These are phyloP conservation scores for Neoscelio sp. DNA, from an alignment of 2,888 invertebrate species.

Conservation along the genomic window DNA sequence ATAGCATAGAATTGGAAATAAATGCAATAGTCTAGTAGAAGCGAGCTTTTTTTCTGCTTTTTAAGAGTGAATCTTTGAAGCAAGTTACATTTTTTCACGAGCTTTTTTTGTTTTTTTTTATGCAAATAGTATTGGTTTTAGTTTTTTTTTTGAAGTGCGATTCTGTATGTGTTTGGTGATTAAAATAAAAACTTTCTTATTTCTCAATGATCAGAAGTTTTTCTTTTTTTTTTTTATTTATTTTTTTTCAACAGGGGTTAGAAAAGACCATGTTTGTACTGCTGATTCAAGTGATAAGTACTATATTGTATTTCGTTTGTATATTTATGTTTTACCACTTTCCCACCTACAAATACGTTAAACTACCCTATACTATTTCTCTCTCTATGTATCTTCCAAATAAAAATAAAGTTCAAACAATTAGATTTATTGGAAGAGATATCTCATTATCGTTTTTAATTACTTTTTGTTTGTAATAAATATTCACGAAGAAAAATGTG, in stretches of 20 bases:
- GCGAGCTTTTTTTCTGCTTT: too few relatives aligned
- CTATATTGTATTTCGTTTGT: constrained; percentile 80
- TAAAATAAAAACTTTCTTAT: too few relatives aligned
- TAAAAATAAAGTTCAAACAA: constrained; percentile 72
- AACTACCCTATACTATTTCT: constrained; percentile 69
- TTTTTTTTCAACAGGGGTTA: constrained; percentile 13
- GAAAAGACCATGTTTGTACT: constrained; percentile 58
- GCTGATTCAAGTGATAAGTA: constrained; percentile 73
- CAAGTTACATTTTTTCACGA: too few relatives aligned
- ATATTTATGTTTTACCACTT: constrained; percentile 77
- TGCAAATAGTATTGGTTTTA: neutral
- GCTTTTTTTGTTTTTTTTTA: neutral
- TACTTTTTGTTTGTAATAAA: constrained; percentile 51
- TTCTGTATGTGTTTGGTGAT: too few relatives aligned
- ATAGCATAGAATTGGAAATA: too few relatives aligned
- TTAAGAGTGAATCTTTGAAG: too few relatives aligned
- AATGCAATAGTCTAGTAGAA: too few relatives aligned
- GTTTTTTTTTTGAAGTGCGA: too few relatives aligned
- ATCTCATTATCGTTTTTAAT: constrained; percentile 49
- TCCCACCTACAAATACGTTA: constrained; percentile 66
- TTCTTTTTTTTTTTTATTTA: constrained; percentile 11
- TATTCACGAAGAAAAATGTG: constrained; percentile 21
- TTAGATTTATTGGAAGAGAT: constrained; percentile 49
- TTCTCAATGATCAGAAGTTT: too few relatives aligned
- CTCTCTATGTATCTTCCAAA: constrained; percentile 80